Conservation (phyloP, 2,888 invertebrate genomes). For the Eilema sororculum region DNA sequence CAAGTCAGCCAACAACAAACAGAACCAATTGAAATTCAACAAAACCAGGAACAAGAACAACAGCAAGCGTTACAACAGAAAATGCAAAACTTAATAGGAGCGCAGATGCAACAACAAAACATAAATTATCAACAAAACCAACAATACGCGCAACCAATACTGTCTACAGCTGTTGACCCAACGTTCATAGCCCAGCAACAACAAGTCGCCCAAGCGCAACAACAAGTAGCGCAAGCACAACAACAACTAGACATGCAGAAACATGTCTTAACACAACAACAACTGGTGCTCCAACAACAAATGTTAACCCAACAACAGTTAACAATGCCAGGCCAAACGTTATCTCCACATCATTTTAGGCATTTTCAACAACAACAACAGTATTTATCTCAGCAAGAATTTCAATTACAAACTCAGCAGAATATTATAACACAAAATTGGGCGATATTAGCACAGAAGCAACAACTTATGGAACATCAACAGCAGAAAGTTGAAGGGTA, state of each 20-base stretch:
- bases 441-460: conserved; percentile 82
- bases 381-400: conserved; percentile 83
- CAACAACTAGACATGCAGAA: conserved; percentile 83
- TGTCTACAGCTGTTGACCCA: conserved; percentile 71
- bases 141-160: conserved; percentile 70
- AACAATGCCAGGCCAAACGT: conserved; percentile 80
- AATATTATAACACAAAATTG: conserved; percentile 87
- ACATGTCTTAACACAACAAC: conserved; percentile 81
- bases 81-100: conserved; percentile 70
- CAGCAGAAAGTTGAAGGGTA: conserved; percentile 82
- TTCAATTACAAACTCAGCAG: conserved; percentile 84
- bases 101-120: conserved; percentile 73
- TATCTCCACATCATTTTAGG: conserved; percentile 79
- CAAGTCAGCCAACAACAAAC: conserved; percentile 57
- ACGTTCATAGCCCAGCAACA: conserved; percentile 76
- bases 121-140: conserved; percentile 71
- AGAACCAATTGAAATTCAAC: conserved; percentile 60
- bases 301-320: conserved; percentile 77
- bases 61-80: conserved; percentile 66
- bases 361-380: conserved; percentile 81
- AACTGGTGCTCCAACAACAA: conserved; percentile 83
- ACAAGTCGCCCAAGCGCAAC: conserved; percentile 81
- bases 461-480: conserved; percentile 85
- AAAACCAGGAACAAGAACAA: conserved; percentile 56
- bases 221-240: conserved; percentile 79